phyloP scores from a whole-genome alignment of 30 jellyfish, hydroid and myxozoan species.

The Hydra vulgaris region DNA sequence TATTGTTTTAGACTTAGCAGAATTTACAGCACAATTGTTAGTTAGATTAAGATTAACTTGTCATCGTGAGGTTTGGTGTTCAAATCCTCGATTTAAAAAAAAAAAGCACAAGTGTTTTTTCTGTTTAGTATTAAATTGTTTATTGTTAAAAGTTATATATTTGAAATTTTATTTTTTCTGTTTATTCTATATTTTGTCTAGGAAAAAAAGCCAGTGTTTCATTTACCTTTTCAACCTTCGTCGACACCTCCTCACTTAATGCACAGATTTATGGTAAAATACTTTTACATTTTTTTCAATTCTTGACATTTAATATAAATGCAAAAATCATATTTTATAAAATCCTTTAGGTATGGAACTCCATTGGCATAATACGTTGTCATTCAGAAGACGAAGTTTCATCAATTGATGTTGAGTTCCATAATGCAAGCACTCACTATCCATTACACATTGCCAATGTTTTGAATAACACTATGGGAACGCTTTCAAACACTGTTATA shows the following conservation, averaged over 20 bases:
- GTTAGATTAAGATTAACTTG: too few species aligned
- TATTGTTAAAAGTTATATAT: too few species aligned
- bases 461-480: conserved; percentile 66
- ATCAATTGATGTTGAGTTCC: conserved; percentile 74
- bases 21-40: too few species aligned
- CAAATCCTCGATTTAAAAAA: too few species aligned
- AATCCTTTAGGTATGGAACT: conserved; percentile 56
- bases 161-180: too few species aligned
- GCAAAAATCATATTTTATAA: background rate
- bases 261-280: conserved; percentile 77
- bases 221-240: conserved; percentile 81
- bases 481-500: conserved; percentile 59
- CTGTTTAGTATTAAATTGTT: too few species aligned
- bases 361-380: conserved; percentile 78
- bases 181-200: too few species aligned
- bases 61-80: too few species aligned
- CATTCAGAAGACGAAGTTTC: conserved; percentile 78
- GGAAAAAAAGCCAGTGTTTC: too few species aligned
- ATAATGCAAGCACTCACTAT: conserved; percentile 68
- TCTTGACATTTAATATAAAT: background rate
- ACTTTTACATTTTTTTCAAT: background rate
- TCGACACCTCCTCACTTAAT: conserved; percentile 72
- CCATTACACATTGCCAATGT: conserved; percentile 69
- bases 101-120: too few species aligned
- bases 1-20: too few species aligned